A percentile compares a stretch with the other conserved stretches of the same genome.
Evolutionary conservation across 2,888 invertebrate genomes (phyloP).

Genomic region (Oithona nana): DNA sequence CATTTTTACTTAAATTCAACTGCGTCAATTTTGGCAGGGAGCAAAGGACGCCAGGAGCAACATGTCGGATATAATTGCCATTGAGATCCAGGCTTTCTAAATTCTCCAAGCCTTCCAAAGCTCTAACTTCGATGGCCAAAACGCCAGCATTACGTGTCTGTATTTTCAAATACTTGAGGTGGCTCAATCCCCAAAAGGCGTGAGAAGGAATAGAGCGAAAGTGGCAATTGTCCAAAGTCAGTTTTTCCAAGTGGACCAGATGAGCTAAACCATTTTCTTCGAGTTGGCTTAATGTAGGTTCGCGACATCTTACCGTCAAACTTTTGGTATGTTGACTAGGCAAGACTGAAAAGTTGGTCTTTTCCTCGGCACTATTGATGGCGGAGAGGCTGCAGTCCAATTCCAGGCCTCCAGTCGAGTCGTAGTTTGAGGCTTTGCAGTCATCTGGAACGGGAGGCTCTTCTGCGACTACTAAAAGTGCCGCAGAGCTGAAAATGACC

Average conservation of each 20-base stretch:
- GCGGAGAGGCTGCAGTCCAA: background rate
- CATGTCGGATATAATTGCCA: conserved; percentile 49
- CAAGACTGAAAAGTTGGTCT: conserved; percentile 2
- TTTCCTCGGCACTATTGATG: background rate
- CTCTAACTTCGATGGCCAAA: conserved; percentile 43
- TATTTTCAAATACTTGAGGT: conserved; percentile 50
- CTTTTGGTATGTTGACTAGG: conserved; percentile 2
- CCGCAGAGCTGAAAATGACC: too few relatives aligned
- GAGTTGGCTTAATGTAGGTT: conserved; percentile 2
- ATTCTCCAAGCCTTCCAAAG: conserved; percentile 51
- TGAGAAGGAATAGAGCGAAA: conserved; percentile 26
- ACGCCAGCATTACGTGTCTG: conserved; percentile 48
- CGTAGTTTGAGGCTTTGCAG: background rate
- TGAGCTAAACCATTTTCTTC: conserved; percentile 25
- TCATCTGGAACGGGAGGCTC: conserved; percentile 5
- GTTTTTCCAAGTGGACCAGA: background rate
- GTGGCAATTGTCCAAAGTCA: conserved; percentile 1
- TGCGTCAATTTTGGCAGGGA: conserved; percentile 56
- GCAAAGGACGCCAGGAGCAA: conserved; percentile 64
- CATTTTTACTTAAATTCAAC: conserved; percentile 63
- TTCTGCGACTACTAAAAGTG: background rate
- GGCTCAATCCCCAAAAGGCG: conserved; percentile 30
- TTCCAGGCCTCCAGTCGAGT: background rate
- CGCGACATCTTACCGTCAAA: conserved; percentile 41
- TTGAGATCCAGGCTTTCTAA: conserved; percentile 61